Evolutionary conservation across 53 echinoderm and acorn worm species (phyloP).

Genomic region (Echinarachnius parma): DNA sequence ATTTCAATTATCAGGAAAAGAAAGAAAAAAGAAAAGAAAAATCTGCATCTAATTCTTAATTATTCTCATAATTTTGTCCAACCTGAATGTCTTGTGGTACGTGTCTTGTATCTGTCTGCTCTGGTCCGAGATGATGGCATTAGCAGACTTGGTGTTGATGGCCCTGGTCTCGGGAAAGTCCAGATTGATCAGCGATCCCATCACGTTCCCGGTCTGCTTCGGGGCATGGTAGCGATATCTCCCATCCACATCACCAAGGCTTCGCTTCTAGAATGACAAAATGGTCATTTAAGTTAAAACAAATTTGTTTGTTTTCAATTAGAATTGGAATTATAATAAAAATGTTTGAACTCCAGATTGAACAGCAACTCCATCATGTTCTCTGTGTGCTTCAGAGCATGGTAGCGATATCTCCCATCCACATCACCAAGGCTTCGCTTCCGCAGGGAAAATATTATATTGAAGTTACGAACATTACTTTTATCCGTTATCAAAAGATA

Average conservation of each 20-base stretch:
- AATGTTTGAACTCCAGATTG: constrained; percentile 77
- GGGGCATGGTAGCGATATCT: constrained; percentile 54
- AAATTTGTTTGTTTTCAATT: too few species aligned
- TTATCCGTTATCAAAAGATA: too few species aligned
- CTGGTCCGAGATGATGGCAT: constrained; percentile 72
- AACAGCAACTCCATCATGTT: constrained; percentile 72
- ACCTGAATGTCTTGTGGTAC: constrained; percentile 81
- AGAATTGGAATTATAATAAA: too few species aligned
- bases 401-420: constrained; percentile 57
- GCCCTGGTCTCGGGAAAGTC: constrained; percentile 90
- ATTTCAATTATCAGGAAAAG: not conserved
- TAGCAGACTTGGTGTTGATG: constrained; percentile 69
- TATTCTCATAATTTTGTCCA: too few species aligned
- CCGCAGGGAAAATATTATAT: constrained; percentile 21
- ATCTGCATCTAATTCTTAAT: not conserved
- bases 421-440: constrained; percentile 81
- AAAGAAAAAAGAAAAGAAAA: not conserved
- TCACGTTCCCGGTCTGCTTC: constrained; percentile 51
- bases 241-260: constrained; percentile 75
- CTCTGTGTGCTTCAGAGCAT: constrained; percentile 43
- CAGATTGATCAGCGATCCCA: constrained; percentile 74
- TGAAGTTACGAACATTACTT: too few species aligned
- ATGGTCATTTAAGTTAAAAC: too few species aligned
- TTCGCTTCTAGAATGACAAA: constrained; percentile 73
- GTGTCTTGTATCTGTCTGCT: constrained; percentile 70